Base-by-base conservation (phyloP, 2,113 vertebrate species). In the Fregetta grallaria region DNA sequence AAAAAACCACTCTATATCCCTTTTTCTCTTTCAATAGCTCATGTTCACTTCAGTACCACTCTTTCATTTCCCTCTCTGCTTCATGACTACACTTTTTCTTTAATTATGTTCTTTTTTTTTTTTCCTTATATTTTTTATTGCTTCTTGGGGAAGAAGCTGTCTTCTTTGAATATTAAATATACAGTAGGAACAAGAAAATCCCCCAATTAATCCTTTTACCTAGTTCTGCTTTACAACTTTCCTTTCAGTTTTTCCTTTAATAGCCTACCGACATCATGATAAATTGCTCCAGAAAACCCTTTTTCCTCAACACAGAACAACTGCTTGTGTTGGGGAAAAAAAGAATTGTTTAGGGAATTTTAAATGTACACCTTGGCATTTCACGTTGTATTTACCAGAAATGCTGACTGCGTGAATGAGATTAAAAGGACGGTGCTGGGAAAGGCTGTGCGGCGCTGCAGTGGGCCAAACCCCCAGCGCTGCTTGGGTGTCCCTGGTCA, bases 221-320 rank as follows among this genome's bases (percentile, higher is more conserved):
- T 45, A 4, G 3, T 78, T 62, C 73, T 86, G 59, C n/a, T 86
- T 92, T 78, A 23, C 16, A 53, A 45, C 22, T 52, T 22, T 22
- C 40, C n/a, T 49, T 88, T 74, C 78, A 61, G 20, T 67, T 58
- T 86, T 95, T 61, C 56, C 38, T 58, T 70, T 58, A 61, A 63
- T 19, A 88, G 23, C 55, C 45, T 25, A 67, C 52, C 7, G 14
- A 45, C 52, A 55, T 50, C 18, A 61, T 45, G 86, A 96, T 74
- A 92, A 95, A 94, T 88, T 90, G 63, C 66, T 89, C 90, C 94
- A 97, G 88, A 86, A 79, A 92, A 74, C 4, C 2, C 76, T 91
- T 90, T 77, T 50, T 55, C 74, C 94, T 94, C 86, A 92, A 59
- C 38, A 76, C 56, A 85, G 44, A 66, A 75, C 74, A 91, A 95